Conservation (phyloP, 1,140 invertebrate genomes). For the Drosophila albomicans region DNA sequence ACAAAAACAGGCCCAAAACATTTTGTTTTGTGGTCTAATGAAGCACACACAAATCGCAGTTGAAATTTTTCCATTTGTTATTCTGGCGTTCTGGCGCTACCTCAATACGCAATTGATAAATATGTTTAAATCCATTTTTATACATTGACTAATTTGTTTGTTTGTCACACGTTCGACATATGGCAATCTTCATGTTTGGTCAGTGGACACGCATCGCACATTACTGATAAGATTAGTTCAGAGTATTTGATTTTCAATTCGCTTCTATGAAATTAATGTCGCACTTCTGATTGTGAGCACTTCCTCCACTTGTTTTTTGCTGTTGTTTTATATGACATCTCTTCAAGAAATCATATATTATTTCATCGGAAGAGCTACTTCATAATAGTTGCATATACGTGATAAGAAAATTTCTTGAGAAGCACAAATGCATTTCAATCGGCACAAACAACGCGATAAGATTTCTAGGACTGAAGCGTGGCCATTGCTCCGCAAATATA, state of each 20-base stretch:
- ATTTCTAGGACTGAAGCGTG: not conserved
- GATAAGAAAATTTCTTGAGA: conserved; percentile 20
- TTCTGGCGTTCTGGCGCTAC: not conserved
- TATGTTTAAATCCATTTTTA: conserved; percentile 35
- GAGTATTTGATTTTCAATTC: conserved; percentile 5
- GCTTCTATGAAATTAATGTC: not conserved
- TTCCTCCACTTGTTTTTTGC: not conserved
- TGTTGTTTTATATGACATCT: not conserved
- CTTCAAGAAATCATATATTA: conserved; percentile 4
- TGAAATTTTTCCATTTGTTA: conserved; percentile 31
- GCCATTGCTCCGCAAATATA: not conserved
- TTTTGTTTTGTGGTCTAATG: conserved; percentile 48
- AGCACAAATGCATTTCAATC: conserved; percentile 15
- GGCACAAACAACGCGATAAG: conserved; percentile 15
- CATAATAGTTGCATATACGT: not conserved
- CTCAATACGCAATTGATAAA: conserved; percentile 9
- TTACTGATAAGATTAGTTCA: conserved; percentile 42
- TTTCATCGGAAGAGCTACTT: conserved; percentile 29
- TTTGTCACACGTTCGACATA: conserved; percentile 12
- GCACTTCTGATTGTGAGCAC: conserved; percentile 5
- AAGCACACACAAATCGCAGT: conserved; percentile 41
- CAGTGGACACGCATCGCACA: conserved; percentile 24
- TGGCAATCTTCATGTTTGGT: conserved; percentile 37
- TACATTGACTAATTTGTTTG: conserved; percentile 51
- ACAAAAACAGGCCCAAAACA: conserved; percentile 43